Evolutionary conservation across 2,888 invertebrate species (phyloP).

Genomic region (Sminthurinus aureus): DNA sequence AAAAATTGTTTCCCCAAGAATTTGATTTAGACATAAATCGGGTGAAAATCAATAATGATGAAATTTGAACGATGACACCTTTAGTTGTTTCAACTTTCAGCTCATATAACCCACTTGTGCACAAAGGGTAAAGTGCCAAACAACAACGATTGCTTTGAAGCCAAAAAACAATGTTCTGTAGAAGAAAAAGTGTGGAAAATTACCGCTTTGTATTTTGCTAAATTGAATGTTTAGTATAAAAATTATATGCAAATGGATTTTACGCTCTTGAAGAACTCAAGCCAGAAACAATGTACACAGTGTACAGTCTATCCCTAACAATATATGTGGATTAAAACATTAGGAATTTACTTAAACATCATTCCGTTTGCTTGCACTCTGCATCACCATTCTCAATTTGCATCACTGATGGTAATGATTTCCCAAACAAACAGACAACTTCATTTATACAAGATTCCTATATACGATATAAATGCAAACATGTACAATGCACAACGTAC

Average conservation of each 20-base stretch:
- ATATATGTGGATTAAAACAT: neutral
- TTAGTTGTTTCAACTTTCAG: neutral
- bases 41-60: too few species aligned
- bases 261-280: slow-evolving; percentile 33
- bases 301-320: neutral
- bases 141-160: neutral
- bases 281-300: slow-evolving; percentile 24
- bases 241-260: slow-evolving; percentile 40
- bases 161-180: neutral
- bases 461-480: too few species aligned
- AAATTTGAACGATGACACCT: too few species aligned
- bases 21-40: too few species aligned
- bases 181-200: slow-evolving; percentile 20
- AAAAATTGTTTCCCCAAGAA: too few species aligned
- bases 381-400: neutral
- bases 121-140: neutral
- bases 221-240: slow-evolving; percentile 18
- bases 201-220: slow-evolving; percentile 11
- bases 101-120: slow-evolving; percentile 10
- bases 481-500: too few species aligned
- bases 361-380: neutral
- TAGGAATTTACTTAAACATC: neutral
- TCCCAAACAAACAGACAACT: too few species aligned
- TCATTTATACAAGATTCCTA: slow-evolving; percentile 7
- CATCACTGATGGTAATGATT: too few species aligned